phyloP scores from a whole-genome alignment of 2,113 vertebrate species.

The Oncorhynchus gorbuscha region DNA sequence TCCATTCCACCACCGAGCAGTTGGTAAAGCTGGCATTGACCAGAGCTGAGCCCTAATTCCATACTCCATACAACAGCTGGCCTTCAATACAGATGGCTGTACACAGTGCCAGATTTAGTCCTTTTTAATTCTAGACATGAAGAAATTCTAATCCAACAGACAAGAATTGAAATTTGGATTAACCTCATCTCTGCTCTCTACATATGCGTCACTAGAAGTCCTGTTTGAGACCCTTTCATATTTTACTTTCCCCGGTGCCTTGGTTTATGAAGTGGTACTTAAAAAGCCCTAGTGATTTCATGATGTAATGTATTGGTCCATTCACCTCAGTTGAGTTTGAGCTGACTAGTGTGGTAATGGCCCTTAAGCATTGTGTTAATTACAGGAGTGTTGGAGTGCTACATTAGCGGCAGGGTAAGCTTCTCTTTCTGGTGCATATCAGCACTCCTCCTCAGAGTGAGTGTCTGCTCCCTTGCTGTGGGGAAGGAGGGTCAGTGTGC shows the following conservation, averaged over 20 bases:
- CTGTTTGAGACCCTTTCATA: no score
- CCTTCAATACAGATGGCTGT: background rate
- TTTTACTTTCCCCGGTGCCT: no score
- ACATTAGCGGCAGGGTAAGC: conserved; percentile 33
- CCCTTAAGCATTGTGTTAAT: conserved; percentile 39
- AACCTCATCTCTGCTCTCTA: no score
- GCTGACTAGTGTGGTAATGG: conserved; percentile 8
- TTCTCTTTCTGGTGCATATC: conserved; percentile 23
- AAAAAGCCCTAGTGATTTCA: no score
- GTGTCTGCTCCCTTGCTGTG: conserved; percentile 47
- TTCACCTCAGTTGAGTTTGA: background rate
- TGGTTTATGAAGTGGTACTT: background rate
- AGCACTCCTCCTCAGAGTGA: conserved; percentile 10
- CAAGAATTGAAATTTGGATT: no score
- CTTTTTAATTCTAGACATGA: no score
- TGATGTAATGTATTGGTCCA: background rate
- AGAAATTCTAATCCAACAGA: no score
- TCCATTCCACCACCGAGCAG: background rate
- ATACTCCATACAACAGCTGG: background rate
- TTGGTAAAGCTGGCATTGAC: background rate
- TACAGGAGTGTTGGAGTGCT: conserved; percentile 29
- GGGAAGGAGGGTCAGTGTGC: conserved; percentile 42
- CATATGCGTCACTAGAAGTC: no score
- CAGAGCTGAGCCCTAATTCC: background rate
- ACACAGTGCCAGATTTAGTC: background rate